Evolutionary conservation across 2,113 vertebrate species (phyloP), one percentile per base, ranked within the genome.

Genomic region (Silurus asotus): DNA sequence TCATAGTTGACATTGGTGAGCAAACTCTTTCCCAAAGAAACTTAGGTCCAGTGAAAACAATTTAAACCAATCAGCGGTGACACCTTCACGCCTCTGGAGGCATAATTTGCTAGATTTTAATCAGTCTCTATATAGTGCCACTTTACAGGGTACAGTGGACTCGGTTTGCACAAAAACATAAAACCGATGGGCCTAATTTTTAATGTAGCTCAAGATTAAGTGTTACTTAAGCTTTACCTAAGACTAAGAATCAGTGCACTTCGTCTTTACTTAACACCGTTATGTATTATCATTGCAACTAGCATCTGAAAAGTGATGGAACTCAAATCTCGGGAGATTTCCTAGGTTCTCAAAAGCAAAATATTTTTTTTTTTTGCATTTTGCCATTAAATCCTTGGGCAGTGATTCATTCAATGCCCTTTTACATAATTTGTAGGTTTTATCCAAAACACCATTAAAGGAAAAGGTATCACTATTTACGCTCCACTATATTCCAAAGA

Each of bases 401-500:
- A 69, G 51, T 55, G 20, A 48, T 51, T n/a, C 37, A 37, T 37
- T 37, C 37, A 37, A 37, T 37, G 37, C 45, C 37, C 61, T 62
- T 23, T 13, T 58, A 81, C 79, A 81, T 81, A 37, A 61, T 58
- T 14, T 81, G 79, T 13, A 70, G 17, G 82, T 88, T 61, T 88
- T 77, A 81, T 85, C 76, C 9, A 87, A 76, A 14, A 48, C 7
- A 15, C 84, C 83, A 65, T 70, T 72, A 53, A 89, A 86, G 8
- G 75, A 86, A 62, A 89, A 84, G 9, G n/a, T 61, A 55, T 89
- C 59, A 77, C 51, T 82, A 8, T 82, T 58, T 14, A 78, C 82
- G 61, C 45, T 84, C 88, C 86, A 89, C 49, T 25, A 76, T n/a
- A 87, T 62, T 77, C 86, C 88, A 89, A 72, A n/a, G 6, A 85